A percentile compares a stretch with the other conserved stretches of the same genome.
Evolutionary conservation across 2,888 invertebrate genomes (phyloP).

Genomic region (Hirtodrosophila histrioides): DNA sequence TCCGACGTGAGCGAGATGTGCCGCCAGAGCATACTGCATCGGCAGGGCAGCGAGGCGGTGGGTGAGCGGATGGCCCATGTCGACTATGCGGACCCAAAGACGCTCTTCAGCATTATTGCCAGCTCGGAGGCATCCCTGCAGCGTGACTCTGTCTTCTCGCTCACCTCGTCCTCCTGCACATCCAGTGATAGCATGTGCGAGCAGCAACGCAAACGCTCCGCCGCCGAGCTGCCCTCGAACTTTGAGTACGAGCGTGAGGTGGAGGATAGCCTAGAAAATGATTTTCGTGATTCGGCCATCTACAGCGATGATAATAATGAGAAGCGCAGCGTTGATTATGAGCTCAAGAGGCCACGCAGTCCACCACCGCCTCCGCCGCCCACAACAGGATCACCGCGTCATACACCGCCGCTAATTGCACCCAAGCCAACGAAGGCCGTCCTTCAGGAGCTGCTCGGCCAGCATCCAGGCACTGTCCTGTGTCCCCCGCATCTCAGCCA

Average conservation of each 20-base stretch:
- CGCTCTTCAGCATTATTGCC: constrained; percentile 83
- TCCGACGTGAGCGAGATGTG: constrained; percentile 84
- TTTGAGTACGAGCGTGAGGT: constrained; percentile 91
- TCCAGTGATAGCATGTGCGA: constrained; percentile 83
- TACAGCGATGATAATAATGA: constrained; percentile 88
- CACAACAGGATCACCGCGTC: constrained; percentile 8
- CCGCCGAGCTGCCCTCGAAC: constrained; percentile 83
- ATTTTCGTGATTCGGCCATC: constrained; percentile 92
- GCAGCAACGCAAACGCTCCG: constrained; percentile 63
- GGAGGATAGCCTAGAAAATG: constrained; percentile 88
- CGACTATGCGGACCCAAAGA: constrained; percentile 93
- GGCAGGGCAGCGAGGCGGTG: constrained; percentile 92
- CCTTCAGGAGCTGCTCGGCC: constrained; percentile 44
- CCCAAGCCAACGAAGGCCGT: constrained; percentile 66
- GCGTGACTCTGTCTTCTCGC: constrained; percentile 83
- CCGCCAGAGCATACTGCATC: constrained; percentile 86
- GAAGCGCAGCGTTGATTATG: constrained; percentile 70
- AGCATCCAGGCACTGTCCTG: constrained; percentile 61
- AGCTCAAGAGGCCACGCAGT: constrained; percentile 67
- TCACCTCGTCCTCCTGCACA: constrained; percentile 80
- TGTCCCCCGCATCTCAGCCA: constrained; percentile 79
- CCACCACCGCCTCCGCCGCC: constrained; percentile 76
- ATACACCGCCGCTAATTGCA: constrained; percentile 62
- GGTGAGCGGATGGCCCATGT: constrained; percentile 95
- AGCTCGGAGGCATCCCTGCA: constrained; percentile 78